phyloP scores from a whole-genome alignment of 2,113 vertebrate genomes.

The Lucifuga dentata region DNA sequence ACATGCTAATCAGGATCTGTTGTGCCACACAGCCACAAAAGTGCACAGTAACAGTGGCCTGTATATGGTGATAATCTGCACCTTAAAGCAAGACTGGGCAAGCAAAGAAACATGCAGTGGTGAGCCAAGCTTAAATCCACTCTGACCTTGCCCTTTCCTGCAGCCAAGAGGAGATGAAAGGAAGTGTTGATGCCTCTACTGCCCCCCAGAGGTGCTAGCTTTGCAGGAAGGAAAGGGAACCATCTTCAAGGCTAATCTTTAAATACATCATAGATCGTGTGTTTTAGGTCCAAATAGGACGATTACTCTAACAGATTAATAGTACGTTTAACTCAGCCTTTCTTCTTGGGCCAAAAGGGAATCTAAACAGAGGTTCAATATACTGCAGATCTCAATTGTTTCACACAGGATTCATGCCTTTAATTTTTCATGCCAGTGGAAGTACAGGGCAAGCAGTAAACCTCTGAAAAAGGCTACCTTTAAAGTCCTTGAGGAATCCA shows the following conservation, averaged over 20 bases:
- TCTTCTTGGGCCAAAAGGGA: slow-evolving; percentile 22
- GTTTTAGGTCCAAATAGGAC: slow-evolving; percentile 36
- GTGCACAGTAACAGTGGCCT: slow-evolving; percentile 71
- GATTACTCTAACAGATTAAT: slow-evolving; percentile 21
- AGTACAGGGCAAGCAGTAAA: slow-evolving; percentile 56
- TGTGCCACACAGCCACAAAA: slow-evolving; percentile 54
- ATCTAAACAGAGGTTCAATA: slow-evolving; percentile 25
- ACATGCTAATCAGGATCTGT: slow-evolving; percentile 55
- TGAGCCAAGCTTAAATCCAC: slow-evolving; percentile 77
- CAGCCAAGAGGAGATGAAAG: slow-evolving; percentile 67
- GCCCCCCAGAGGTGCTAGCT: slow-evolving; percentile 69
- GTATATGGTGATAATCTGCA: slow-evolving; percentile 73
- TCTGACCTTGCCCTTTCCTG: slow-evolving; percentile 77
- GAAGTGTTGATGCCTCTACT: slow-evolving; percentile 65
- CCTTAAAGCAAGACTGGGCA: slow-evolving; percentile 73
- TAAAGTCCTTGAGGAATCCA: slow-evolving; percentile 70
- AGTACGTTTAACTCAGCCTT: slow-evolving; percentile 34
- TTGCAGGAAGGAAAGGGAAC: slow-evolving; percentile 49
- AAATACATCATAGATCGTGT: slow-evolving; percentile 42
- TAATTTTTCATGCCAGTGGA: slow-evolving; percentile 67
- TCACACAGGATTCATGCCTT: slow-evolving; percentile 48
- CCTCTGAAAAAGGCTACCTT: slow-evolving; percentile 47
- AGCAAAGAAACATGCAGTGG: slow-evolving; percentile 73
- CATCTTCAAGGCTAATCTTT: slow-evolving; percentile 59
- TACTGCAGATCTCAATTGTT: slow-evolving; percentile 38